These are phyloP conservation scores for Heliconius nattereri DNA, from an alignment of 1,140 invertebrate species.

Conservation along the genomic window DNA sequence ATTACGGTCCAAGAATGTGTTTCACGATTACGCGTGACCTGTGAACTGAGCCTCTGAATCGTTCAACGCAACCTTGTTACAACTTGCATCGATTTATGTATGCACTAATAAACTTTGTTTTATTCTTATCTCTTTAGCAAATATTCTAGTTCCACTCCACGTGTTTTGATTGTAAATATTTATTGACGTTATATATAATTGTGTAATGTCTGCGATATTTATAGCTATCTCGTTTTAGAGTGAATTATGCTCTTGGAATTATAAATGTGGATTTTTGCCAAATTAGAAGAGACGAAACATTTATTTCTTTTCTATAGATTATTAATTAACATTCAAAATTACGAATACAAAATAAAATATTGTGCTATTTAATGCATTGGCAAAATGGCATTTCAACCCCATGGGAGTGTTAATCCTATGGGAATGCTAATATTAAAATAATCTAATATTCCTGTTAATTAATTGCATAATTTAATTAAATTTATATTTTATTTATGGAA, in stretches of 20 bases:
- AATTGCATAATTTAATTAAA: too few relatives aligned
- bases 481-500: too few relatives aligned
- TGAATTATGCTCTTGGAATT: neutral
- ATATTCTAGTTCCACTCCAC: constrained; percentile 4
- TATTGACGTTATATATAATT: neutral
- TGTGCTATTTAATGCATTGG: too few relatives aligned
- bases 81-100: constrained; percentile 32
- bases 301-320: neutral
- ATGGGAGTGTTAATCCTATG: too few relatives aligned
- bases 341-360: too few relatives aligned
- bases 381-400: too few relatives aligned
- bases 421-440: too few relatives aligned
- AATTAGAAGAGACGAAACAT: neutral
- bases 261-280: neutral
- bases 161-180: constrained; percentile 2
- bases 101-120: constrained; percentile 26
- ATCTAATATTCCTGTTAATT: too few relatives aligned
- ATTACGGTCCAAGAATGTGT: constrained; percentile 28
- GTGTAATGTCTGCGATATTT: neutral
- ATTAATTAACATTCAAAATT: too few relatives aligned
- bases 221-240: neutral
- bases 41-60: constrained; percentile 34
- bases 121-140: neutral
- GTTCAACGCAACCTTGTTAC: constrained; percentile 31
- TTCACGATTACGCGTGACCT: constrained; percentile 31